A percentile compares a stretch with the other conserved stretches of the same genome.
phyloP scores from a whole-genome alignment of 2,113 vertebrate genomes.

The Cinclus cinclus region DNA sequence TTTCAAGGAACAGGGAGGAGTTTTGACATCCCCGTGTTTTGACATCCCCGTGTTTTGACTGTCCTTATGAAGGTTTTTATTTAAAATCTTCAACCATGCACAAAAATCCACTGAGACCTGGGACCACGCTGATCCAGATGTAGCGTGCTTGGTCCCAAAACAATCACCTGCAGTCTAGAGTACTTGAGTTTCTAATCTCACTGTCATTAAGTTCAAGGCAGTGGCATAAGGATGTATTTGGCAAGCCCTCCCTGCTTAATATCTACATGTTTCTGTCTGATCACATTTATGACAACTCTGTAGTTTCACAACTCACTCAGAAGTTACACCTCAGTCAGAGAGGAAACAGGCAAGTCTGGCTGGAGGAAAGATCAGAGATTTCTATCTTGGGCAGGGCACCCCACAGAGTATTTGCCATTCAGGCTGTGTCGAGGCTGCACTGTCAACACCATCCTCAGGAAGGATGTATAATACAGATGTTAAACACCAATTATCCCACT shows the following conservation, averaged over 20 bases:
- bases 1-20: constrained; percentile 9
- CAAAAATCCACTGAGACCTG: background rate
- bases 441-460: constrained; percentile 54
- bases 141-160: background rate
- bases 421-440: constrained; percentile 25
- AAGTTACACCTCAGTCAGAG: background rate
- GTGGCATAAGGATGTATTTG: constrained; percentile 4
- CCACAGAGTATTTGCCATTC: constrained; percentile 30
- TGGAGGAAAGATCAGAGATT: constrained; percentile 54
- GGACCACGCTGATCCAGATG: background rate
- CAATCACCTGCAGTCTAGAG: background rate
- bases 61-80: background rate
- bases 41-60: background rate
- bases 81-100: background rate
- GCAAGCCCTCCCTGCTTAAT: constrained; percentile 3
- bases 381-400: constrained; percentile 62
- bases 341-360: constrained; percentile 43
- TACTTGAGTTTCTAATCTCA: background rate
- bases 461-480: constrained; percentile 58
- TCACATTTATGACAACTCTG: background rate
- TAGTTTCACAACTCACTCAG: constrained; percentile 18
- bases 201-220: background rate
- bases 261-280: constrained; percentile 13
- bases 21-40: background rate
- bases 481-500: constrained; percentile 60